Conservation (phyloP, 2,113 vertebrate genomes). For the Anoplopoma fimbria region DNA sequence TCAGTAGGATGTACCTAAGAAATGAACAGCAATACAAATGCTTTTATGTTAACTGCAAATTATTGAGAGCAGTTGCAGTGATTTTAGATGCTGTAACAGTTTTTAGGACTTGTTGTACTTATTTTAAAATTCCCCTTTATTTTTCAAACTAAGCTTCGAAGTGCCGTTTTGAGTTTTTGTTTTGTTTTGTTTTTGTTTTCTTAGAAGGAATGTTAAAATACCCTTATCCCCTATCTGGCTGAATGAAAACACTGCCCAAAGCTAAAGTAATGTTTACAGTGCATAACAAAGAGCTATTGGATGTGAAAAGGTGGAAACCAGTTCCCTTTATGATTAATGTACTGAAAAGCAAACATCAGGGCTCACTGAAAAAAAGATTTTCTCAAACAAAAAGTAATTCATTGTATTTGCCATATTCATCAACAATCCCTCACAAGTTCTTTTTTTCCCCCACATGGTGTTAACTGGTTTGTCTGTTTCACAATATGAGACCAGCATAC, state of each 20-base stretch:
- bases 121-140: slow-evolving; percentile 5
- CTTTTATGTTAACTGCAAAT: slow-evolving; percentile 16
- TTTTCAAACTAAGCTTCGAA: slow-evolving; percentile 29
- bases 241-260: slow-evolving; percentile 57
- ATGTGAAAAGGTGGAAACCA: slow-evolving; percentile 72
- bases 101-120: slow-evolving; percentile 14
- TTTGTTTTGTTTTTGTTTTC: neutral
- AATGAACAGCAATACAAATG: slow-evolving; percentile 1
- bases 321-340: slow-evolving; percentile 77
- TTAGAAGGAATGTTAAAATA: slow-evolving; percentile 67
- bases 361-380: slow-evolving; percentile 57
- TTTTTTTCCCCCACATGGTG: neutral
- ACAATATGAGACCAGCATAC: neutral
- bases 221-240: slow-evolving; percentile 68
- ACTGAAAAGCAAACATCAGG: slow-evolving; percentile 74
- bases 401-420: slow-evolving; percentile 66
- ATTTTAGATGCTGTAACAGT: neutral
- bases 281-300: slow-evolving; percentile 76
- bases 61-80: neutral
- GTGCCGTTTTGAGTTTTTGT: neutral
- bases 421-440: slow-evolving; percentile 13
- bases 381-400: slow-evolving; percentile 67
- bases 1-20: too few relatives aligned
- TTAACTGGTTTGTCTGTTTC: slow-evolving; percentile 13
- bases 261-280: slow-evolving; percentile 79